These are phyloP conservation scores for Cottus gobio DNA, from an alignment of 2,113 vertebrate genomes.

Conservation along the genomic window DNA sequence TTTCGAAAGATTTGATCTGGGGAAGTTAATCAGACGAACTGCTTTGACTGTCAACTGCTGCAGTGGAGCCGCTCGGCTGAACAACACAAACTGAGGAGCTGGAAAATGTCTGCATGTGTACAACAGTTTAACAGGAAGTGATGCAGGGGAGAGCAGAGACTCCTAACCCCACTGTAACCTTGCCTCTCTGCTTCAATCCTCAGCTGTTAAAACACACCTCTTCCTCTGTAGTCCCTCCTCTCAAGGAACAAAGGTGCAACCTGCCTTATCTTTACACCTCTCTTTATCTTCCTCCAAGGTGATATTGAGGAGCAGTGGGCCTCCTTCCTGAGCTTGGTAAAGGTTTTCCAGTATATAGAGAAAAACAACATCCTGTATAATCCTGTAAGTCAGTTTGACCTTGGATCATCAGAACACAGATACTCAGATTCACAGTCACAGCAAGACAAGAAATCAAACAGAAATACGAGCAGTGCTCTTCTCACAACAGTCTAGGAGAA, in stretches of 20 bases:
- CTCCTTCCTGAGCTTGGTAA: slow-evolving; percentile 29
- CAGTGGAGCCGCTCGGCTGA: neutral
- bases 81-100: neutral
- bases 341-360: slow-evolving; percentile 62
- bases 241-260: slow-evolving; percentile 25
- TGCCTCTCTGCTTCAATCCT: neutral
- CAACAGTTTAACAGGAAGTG: neutral
- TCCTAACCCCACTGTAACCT: neutral
- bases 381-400: slow-evolving; percentile 36
- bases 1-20: neutral
- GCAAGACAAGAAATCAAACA: slow-evolving; percentile 35
- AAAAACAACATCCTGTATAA: neutral
- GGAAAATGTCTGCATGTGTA: neutral
- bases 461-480: slow-evolving; percentile 31
- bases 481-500: neutral
- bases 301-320: slow-evolving; percentile 30
- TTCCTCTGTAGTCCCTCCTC: slow-evolving; percentile 4
- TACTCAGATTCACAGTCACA: neutral
- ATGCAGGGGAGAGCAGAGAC: too few relatives aligned
- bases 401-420: neutral
- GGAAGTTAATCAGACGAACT: neutral
- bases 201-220: slow-evolving; percentile 2
- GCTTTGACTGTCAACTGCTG: slow-evolving; percentile 4
- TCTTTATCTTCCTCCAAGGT: slow-evolving; percentile 57
- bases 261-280: slow-evolving; percentile 45